Conservation (phyloP, 2,888 invertebrate species). For the Coenonympha arcania region DNA sequence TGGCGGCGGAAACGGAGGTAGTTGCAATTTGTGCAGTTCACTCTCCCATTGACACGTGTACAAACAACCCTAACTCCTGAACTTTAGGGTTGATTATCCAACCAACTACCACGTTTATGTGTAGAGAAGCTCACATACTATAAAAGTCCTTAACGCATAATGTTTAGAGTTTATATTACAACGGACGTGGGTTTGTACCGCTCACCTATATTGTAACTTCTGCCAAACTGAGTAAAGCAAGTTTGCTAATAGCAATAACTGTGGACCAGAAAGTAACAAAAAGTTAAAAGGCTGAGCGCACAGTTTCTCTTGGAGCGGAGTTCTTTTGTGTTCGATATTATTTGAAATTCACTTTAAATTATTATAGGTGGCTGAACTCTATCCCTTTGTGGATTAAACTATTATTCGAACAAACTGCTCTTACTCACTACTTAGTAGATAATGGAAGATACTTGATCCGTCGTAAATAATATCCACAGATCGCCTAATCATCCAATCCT, state of each 20-base stretch:
- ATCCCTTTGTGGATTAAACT: slow-evolving; percentile 4
- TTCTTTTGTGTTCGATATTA: slow-evolving; percentile 20
- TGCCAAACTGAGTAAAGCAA: slow-evolving; percentile 27
- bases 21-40: slow-evolving; percentile 31
- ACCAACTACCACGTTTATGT: slow-evolving; percentile 6
- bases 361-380: slow-evolving; percentile 15
- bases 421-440: too few relatives aligned
- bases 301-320: slow-evolving; percentile 20
- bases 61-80: slow-evolving; percentile 15
- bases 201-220: slow-evolving; percentile 25
- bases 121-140: slow-evolving; percentile 1
- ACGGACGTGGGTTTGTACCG: slow-evolving; percentile 11
- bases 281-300: slow-evolving; percentile 27
- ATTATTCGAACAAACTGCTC: too few relatives aligned
- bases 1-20: slow-evolving; percentile 31
- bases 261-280: slow-evolving; percentile 28
- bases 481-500: too few relatives aligned
- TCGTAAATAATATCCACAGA: too few relatives aligned
- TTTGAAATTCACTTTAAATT: slow-evolving; percentile 21
- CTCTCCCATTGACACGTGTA: slow-evolving; percentile 23
- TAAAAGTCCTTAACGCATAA: slow-evolving; percentile 10
- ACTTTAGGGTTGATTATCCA: slow-evolving; percentile 20
- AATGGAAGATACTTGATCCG: too few relatives aligned
- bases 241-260: slow-evolving; percentile 30
- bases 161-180: slow-evolving; percentile 20